Evolutionary conservation across 2,888 invertebrate genomes (phyloP), one percentile per base, ranked within the genome.

Genomic region (Philhelius pedissequus): DNA sequence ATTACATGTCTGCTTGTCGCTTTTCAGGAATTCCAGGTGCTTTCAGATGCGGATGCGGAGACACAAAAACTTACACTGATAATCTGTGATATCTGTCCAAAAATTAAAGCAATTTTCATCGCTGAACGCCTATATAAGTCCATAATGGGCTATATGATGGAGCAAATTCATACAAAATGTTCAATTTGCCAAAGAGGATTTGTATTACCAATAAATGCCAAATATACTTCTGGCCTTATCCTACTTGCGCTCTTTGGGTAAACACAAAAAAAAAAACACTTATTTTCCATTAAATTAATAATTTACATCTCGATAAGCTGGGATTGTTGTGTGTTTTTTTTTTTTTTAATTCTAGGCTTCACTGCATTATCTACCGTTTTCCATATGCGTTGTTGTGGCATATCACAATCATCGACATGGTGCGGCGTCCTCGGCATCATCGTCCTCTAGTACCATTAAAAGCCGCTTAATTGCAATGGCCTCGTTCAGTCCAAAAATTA

Each of bases 401-500:
- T 66, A 73, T 66, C 73, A 62, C 13, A 20, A 73, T 58, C 68
- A 75, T 62, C 68, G 56, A 66, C 58, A 38, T 35, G 35, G 45
- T 58, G 60, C 45, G 52, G 38, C 48, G 48, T 48, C 30, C n/a
- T n/a, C n/a, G n/a, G n/a, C n/a, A 13, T 35, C 48, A 22, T 30
- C 30, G 22, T 48, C 22, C 56, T 30, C 18, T 64, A 40, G 78
- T 56, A 70, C 66, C 70, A 84, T 84, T 84, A 79, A 84, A 84
- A 71, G 50, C 45, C 75, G 70, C 75, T 84, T 79, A 84, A 79
- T 80, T 80, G 84, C 84, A 80, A 60, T 38, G 84, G 20, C 83
- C 74, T 60, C 80, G 76, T 84, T 84, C 80, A 68, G 68, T 80
- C 66, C 76, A 58, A 75, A 84, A 84, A 84, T 84, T 84, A 84